Evolutionary conservation across 2,113 vertebrate species (phyloP).

Genomic region (Corythaeola cristata): DNA sequence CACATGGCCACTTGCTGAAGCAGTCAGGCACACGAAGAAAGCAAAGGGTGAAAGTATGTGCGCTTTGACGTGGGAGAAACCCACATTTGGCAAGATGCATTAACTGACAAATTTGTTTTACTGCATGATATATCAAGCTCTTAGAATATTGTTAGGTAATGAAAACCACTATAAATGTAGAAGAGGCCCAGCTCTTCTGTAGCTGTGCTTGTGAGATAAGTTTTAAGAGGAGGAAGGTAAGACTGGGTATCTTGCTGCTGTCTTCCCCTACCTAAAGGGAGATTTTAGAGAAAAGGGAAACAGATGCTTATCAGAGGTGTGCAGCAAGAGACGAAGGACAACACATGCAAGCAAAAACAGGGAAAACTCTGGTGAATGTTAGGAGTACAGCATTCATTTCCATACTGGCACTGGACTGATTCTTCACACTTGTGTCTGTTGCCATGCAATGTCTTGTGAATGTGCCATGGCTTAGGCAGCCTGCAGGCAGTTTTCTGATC

Average conservation of each 20-base stretch:
- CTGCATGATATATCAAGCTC: background rate
- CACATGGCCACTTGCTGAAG: background rate
- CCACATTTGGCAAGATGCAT: background rate
- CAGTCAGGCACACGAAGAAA: rapidly evolving
- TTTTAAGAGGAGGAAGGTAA: background rate
- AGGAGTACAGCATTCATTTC: background rate
- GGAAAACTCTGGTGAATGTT: background rate
- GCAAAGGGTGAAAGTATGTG: background rate
- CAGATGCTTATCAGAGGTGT: background rate
- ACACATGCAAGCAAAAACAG: background rate
- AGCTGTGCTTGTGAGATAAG: background rate
- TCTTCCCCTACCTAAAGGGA: background rate
- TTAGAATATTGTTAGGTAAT: background rate
- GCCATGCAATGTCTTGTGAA: rapidly evolving
- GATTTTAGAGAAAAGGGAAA: background rate
- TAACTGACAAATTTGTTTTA: background rate
- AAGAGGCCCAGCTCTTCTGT: background rate
- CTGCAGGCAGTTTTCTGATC: background rate
- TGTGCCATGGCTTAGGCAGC: background rate
- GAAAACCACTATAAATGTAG: background rate
- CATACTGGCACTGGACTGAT: background rate
- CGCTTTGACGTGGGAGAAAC: background rate
- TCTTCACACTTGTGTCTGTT: background rate
- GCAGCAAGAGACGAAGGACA: background rate
- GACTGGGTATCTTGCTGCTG: background rate